These are phyloP conservation scores for Pantherophis guttatus DNA, from an alignment of 2,113 vertebrate species.

Conservation along the genomic window DNA sequence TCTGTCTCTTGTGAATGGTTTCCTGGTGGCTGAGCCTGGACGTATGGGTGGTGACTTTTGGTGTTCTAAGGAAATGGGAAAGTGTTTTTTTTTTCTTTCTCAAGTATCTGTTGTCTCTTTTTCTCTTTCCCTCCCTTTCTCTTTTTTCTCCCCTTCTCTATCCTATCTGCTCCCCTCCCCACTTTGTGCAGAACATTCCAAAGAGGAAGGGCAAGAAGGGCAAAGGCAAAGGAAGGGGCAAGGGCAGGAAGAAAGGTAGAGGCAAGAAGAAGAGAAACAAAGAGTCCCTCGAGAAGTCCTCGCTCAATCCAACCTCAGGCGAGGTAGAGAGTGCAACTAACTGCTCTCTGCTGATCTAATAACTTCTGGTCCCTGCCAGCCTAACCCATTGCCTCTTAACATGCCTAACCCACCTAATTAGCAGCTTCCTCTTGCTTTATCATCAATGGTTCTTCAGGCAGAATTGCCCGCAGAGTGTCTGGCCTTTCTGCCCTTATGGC, in stretches of 20 bases:
- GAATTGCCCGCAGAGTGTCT: background rate
- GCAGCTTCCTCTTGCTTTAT: background rate
- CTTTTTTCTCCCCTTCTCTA: background rate
- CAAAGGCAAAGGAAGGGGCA: constrained; percentile 71
- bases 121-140: background rate
- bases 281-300: constrained; percentile 41
- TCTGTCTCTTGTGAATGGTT: constrained; percentile 5
- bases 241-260: constrained; percentile 76
- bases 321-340: constrained; percentile 52
- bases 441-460: background rate
- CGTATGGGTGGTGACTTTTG: background rate
- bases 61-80: background rate
- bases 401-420: background rate
- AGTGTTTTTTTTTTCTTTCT: constrained; percentile 9
- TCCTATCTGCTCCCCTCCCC: background rate
- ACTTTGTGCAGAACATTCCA: constrained; percentile 14
- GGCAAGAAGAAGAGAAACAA: constrained; percentile 82
- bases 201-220: constrained; percentile 68
- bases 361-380: background rate
- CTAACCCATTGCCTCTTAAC: background rate
- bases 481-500: background rate
- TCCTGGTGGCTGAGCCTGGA: background rate
- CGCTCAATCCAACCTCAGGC: background rate
- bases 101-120: constrained; percentile 5
- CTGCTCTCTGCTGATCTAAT: constrained; percentile 7